Evolutionary conservation across 2,888 invertebrate species (phyloP), one percentile per base, ranked within the genome.

Genomic region (Macroteleia sp.): DNA sequence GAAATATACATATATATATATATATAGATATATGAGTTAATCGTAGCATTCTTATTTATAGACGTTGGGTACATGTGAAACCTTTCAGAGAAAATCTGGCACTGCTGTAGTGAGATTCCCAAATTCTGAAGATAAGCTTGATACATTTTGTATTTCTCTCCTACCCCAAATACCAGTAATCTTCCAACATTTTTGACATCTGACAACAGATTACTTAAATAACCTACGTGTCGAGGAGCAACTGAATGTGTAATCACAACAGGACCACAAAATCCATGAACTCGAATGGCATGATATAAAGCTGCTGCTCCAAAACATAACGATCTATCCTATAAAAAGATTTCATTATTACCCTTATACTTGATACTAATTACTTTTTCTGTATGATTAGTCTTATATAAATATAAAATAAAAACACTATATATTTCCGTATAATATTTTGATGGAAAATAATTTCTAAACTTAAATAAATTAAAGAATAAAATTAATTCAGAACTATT

Each of bases 241-340:
- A 95, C 94, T 0, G 96, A 94, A 85, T 97, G 96, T 0, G 96
- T 96, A 85, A 96, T 95, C 0, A 96, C 94, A 0, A 97, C 95
- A 17, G 95, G 95, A 1, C 97, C 97, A 9, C 94, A 93, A 0
- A 96, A 91, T 48, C 94, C 93, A 78, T 94, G 92, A 8, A 93
- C 92, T 0, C 94, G 93, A n/a, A 96, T 92, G 0, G 96, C 93
- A 79, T 94, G 94, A 54, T 94, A 94, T 75, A 96, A 92, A 0
- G 95, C 94, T 0, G 96, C 96, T 0, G 96, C 96, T 0, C 96
- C 97, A 80, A 96, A 92, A 82, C 96, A 96, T 87, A 96, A 95
- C 17, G 96, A 95, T 67, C 95, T 94, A 87, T 96, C 96, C 96
- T 96, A 28, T 54, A 34, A 9, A 20, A 20, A 12, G 44, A n/a